A percentile compares a stretch with the other conserved stretches of the same genome.
Conservation (phyloP, 2,113 vertebrate genomes). For the Daboia siamensis region DNA sequence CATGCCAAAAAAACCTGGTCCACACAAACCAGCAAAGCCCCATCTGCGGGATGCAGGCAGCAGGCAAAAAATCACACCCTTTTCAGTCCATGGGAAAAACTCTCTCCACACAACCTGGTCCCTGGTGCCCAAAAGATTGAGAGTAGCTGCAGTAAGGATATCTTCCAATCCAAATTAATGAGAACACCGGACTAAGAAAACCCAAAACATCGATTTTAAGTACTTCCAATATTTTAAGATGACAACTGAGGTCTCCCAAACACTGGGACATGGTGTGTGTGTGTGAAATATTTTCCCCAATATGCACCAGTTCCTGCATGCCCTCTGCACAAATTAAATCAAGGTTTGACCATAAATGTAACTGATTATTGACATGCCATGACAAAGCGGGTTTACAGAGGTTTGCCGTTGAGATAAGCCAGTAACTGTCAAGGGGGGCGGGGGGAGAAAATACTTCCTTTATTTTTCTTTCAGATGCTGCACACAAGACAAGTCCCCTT, state of each 20-base stretch:
- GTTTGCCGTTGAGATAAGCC: neutral
- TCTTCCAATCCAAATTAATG: neutral
- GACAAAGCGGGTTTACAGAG: neutral
- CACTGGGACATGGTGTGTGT: conserved; percentile 41
- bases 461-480: neutral
- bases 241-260: conserved; percentile 47
- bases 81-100: too few relatives aligned
- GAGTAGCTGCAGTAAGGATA: neutral
- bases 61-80: too few relatives aligned
- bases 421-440: neutral
- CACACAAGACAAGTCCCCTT: neutral
- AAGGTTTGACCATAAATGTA: neutral
- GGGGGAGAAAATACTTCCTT: neutral
- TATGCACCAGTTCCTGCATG: conserved; percentile 45
- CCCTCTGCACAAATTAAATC: conserved; percentile 36
- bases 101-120: too few relatives aligned
- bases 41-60: too few relatives aligned
- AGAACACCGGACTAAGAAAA: neutral
- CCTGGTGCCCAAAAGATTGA: too few relatives aligned
- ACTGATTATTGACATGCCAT: neutral
- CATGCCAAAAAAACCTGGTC: too few relatives aligned
- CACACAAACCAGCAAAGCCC: too few relatives aligned
- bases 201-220: conserved; percentile 44
- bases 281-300: conserved; percentile 10
- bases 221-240: conserved; percentile 50